A percentile compares a stretch with the other conserved stretches of the same genome.
Evolutionary conservation across 2,113 vertebrate genomes (phyloP).

Genomic region (Empidonax alnorum): DNA sequence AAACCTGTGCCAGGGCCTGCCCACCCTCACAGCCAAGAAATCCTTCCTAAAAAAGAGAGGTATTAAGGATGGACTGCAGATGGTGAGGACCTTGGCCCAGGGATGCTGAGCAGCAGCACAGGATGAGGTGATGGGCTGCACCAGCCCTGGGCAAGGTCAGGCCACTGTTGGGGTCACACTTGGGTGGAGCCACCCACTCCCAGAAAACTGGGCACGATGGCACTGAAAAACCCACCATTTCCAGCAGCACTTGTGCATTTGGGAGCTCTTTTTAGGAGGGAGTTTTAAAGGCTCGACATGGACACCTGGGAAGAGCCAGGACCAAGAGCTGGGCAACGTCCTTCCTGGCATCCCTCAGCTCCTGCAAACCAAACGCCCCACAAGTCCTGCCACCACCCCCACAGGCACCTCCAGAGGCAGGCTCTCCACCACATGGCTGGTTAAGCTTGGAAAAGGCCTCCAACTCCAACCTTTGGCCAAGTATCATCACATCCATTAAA

Average conservation of each 20-base stretch:
- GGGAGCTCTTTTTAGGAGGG: not conserved
- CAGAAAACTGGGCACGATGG: not conserved
- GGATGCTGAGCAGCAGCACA: not conserved
- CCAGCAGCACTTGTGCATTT: not conserved
- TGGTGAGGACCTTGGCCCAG: not conserved
- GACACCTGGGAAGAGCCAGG: not conserved
- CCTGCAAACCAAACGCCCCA: not conserved
- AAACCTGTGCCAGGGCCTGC: not conserved
- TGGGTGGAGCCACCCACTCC: not conserved
- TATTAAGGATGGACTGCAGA: accelerated
- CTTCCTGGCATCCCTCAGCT: not conserved
- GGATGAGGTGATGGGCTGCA: not conserved
- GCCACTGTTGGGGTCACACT: accelerated
- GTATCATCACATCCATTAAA: not conserved
- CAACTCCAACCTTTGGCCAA: not conserved
- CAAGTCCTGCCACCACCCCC: not conserved
- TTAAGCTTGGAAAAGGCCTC: not conserved
- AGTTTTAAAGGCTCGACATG: not conserved
- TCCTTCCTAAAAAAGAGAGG: not conserved
- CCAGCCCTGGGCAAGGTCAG: not conserved
- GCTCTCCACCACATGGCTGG: not conserved
- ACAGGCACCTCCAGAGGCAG: not conserved
- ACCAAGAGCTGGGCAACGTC: accelerated
- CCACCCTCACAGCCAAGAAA: not conserved
- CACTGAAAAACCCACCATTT: not conserved